Evolutionary conservation across 2,888 invertebrate genomes (phyloP), one percentile per base, ranked within the genome.

Genomic region (Pyrocoelia pectoralis): DNA sequence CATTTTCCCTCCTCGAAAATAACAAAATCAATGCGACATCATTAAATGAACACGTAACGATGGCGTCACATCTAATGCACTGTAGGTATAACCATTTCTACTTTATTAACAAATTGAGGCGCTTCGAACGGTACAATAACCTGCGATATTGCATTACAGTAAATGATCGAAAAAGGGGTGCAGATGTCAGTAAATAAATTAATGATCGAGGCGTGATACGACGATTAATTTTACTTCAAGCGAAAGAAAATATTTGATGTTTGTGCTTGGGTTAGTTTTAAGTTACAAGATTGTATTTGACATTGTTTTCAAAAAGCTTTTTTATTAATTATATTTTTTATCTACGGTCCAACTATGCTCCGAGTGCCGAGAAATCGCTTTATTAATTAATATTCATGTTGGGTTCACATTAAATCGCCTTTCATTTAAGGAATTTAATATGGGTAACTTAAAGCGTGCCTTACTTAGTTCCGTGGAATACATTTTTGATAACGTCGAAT

Each of bases 131-230:
- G 59, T 56, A 60, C 60, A 64, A 64, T 60, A 60, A 60, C 60
- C 55, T n/a, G n/a, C 58, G 51, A 58, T 63, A 63, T 63, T 63
- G 58, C 63, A 63, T 63, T 63, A 58, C 63, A 63, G 49, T 56
- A 52, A 56, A 56, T 64, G 56, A 60, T 60, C 54, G 53, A 51
- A 55, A 59, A 64, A 59, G 48, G 59, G 52, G 55, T 60, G 64
- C 56, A 60, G 60, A 56, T 56, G 64, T 56, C 64, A 53, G 64
- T 64, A 60, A 60, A 59, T 56, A 60, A 63, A 60, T 64, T 60
- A 59, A 64, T 60, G 59, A 59, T 64, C 49, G 54, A 46, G 59
- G 58, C 58, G 55, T 64, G 59, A 64, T 56, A 60, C 59, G 53
- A 49, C 55, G 46, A 56, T 64, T 59, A 58, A 53, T 60, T 52